Conservation (phyloP, 2,797 vertebrate genomes). For the Protosalanx chinensis region DNA sequence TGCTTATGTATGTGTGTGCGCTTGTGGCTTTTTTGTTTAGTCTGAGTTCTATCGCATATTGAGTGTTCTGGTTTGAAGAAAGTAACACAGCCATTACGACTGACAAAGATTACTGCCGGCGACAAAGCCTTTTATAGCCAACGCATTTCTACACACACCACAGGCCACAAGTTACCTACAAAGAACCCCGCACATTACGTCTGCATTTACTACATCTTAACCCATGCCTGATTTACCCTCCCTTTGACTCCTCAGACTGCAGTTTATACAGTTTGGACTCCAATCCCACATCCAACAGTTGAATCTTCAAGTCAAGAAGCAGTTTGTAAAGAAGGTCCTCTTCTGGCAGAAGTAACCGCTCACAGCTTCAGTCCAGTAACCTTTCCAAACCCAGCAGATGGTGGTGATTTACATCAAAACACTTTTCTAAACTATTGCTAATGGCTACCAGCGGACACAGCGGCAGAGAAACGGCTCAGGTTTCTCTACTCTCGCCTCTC, state of each 20-base stretch:
- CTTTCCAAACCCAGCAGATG: constrained; percentile 56
- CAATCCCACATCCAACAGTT: not conserved
- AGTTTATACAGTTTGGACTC: not conserved
- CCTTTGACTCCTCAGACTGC: not conserved
- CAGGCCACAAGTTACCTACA: constrained; percentile 24
- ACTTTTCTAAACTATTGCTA: constrained; percentile 50
- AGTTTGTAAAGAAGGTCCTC: constrained; percentile 14
- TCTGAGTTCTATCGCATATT: constrained; percentile 37
- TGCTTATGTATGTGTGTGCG: constrained; percentile 32
- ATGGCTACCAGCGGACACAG: constrained; percentile 40
- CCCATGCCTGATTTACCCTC: constrained; percentile 8
- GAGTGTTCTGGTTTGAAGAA: constrained; percentile 26
- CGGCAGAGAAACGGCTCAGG: constrained; percentile 33
- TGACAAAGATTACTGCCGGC: constrained; percentile 16
- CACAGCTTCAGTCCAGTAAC: constrained; percentile 22
- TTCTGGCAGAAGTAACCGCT: constrained; percentile 37
- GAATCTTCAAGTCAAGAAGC: no score
- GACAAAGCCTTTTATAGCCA: constrained; percentile 11
- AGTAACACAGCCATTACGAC: constrained; percentile 31
- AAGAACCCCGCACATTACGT: constrained; percentile 20
- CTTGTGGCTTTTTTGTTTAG: constrained; percentile 32
- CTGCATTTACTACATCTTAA: not conserved
- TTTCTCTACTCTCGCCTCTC: constrained; percentile 24
- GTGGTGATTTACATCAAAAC: constrained; percentile 60
- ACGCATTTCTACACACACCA: constrained; percentile 27